A percentile compares a stretch with the other conserved stretches of the same genome.
Evolutionary conservation across 2,888 invertebrate species (phyloP).

Genomic region (Drosophila siamana): DNA sequence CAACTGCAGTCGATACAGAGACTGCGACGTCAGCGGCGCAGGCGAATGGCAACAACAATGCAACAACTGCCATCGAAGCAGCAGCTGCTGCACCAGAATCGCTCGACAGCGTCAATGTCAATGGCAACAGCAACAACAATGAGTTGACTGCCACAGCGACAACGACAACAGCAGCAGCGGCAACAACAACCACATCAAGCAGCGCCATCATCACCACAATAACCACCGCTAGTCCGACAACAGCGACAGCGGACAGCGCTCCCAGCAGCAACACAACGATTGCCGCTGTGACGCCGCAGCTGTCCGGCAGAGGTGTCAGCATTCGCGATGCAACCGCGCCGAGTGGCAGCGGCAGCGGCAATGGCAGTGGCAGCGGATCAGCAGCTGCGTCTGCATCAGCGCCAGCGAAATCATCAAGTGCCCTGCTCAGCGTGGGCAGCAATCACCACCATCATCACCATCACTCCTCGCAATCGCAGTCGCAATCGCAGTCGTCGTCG

Average conservation of each 20-base stretch:
- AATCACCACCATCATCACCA: conserved; percentile 67
- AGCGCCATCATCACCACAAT: conserved; percentile 29
- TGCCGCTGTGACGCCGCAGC: conserved; percentile 41
- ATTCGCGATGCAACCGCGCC: conserved; percentile 35
- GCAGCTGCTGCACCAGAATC: neutral
- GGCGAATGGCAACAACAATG: conserved; percentile 12
- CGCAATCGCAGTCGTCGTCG: conserved; percentile 33
- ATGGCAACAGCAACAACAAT: conserved; percentile 19
- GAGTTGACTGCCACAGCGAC: conserved; percentile 6
- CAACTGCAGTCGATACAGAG: neutral
- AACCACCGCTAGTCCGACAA: conserved; percentile 16
- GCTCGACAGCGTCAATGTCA: neutral
- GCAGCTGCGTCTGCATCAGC: conserved; percentile 19
- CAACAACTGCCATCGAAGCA: conserved; percentile 2
- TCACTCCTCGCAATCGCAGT: conserved; percentile 43
- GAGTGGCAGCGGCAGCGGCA: conserved; percentile 26
- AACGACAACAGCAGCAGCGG: conserved; percentile 14
- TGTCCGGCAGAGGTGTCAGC: conserved; percentile 39
- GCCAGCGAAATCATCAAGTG: conserved; percentile 56
- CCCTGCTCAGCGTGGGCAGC: conserved; percentile 63
- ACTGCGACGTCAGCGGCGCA: neutral
- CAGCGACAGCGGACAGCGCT: conserved; percentile 28
- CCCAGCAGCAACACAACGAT: conserved; percentile 22
- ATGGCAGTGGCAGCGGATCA: neutral
- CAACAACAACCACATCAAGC: neutral